Evolutionary conservation across 2,113 vertebrate genomes (phyloP), one percentile per base, ranked within the genome.

Genomic region (Pterocles orientalis): DNA sequence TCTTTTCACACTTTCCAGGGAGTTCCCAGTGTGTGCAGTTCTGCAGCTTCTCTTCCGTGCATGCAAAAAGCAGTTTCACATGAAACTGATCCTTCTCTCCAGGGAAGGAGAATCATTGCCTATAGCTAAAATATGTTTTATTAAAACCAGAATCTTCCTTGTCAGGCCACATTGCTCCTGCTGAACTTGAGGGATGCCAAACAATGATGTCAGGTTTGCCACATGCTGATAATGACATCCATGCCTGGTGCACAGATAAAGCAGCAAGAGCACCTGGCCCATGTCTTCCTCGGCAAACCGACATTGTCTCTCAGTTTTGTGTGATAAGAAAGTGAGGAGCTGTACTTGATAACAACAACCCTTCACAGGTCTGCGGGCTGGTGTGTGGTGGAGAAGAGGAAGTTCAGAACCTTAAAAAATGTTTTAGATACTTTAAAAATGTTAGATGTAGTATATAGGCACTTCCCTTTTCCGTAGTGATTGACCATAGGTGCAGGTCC

Each of bases 271-370:
- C 70, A 82, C 65, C 88, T 61, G 13, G 72, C 51, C 1, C 6
- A 7, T 10, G 0, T 45, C 85, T 28, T 45, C 69, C 60, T 60
- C 64, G 71, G 61, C 64, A 91, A 82, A 78, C 48, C 83, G 82
- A 6, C 45, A 3, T 20, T 86, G 60, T 28, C 65, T 76, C 79
- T 93, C 1, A 3, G 60, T 15, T 86, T 39, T 19, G 18, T 39
- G 77, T 9, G 76, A 92, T 93, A 92, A 95, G 43, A 81, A 92
- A 92, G 86, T 91, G 76, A 95, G 53, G 80, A 93, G 86, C 80
- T 83, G 61, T 80, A 71, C 72, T 86, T 83, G 95, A 77, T 96
- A 95, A 88, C 60, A 84, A 9, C 72, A 91, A 3, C 90, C 73
- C 81, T 81, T 71, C 86, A 73, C 7, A 43, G 86, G 43, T 72